Evolutionary conservation across 2,888 invertebrate genomes (phyloP).

Genomic region (Sminthurides aquaticus): DNA sequence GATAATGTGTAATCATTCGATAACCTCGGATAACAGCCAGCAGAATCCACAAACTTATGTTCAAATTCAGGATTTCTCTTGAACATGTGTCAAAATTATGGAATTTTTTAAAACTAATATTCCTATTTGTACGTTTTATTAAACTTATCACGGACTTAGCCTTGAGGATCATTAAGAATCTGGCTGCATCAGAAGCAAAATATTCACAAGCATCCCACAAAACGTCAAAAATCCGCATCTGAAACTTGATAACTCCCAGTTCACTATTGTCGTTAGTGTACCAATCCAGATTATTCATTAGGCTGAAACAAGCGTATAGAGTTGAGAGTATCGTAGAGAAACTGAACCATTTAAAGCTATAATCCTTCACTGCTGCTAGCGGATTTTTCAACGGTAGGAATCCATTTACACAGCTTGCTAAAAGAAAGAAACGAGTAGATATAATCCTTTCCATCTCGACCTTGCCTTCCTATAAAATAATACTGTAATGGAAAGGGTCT

Average conservation of each 20-base stretch:
- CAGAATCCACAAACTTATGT: no score
- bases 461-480: no score
- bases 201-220: neutral
- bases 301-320: neutral
- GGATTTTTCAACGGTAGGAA: neutral
- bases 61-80: no score
- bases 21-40: no score
- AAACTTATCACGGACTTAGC: neutral
- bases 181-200: neutral
- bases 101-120: no score
- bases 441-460: no score
- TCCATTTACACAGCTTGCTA: neutral
- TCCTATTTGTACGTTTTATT: no score
- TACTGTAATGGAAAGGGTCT: no score
- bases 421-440: neutral
- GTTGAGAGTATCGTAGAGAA: neutral
- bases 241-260: neutral
- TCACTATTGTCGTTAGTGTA: neutral
- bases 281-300: neutral
- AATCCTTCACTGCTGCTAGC: neutral
- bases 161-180: neutral
- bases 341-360: neutral
- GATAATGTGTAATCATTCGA: no score
- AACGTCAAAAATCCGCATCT: neutral
- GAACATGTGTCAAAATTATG: no score